Base-by-base conservation (phyloP, 2,888 invertebrate species). In the Cephus spinipes region DNA sequence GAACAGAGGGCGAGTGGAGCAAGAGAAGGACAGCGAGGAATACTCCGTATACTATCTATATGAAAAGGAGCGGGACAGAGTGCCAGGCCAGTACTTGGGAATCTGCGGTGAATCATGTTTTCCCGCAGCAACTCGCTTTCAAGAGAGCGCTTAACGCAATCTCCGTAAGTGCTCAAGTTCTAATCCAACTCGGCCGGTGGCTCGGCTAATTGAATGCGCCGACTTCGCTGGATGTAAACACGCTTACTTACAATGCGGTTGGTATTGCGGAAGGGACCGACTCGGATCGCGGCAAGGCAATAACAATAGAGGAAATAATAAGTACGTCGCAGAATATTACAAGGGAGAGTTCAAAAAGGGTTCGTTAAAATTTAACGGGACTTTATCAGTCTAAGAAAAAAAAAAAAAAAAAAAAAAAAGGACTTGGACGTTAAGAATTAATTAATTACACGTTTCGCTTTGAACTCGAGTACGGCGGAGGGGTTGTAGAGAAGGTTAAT, bases 131-230 rank as follows among this genome's bases (percentile, higher is more conserved):
- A 80, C 81, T 85, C 83, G 79, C 83, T 84, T 83, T 82, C 82
- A 80, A 79, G 77, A 80, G 81, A 81, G 81, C 81, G 78, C 81
- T 82, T 82, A 82, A 79, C 78, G 75, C 78, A 80, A 73, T 79
- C 80, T 80, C 71, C 31, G 68, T 77, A 78, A 83, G 81, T 78
- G 80, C 79, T 79, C 76, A 76, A 80, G 82, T 83, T 82, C 85
- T 85, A 85, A 85, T 85, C 82, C 81, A 78, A 79, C 81, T 79
- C 78, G 80, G 75, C 83, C 83, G 80, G 84, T 84, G 83, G 82
- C 82, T 79, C 75, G 71, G 83, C 79, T 84, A 84, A 84, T 84
- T 84, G 84, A 84, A 84, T 79, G 76, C 81, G 79, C 79, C 55
- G 68, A 68, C 75, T 77, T 79, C 75, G 71, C 76, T 79, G 79